phyloP scores from a whole-genome alignment of 2,888 invertebrate genomes.

The Hydrotaea cyrtoneurina region DNA sequence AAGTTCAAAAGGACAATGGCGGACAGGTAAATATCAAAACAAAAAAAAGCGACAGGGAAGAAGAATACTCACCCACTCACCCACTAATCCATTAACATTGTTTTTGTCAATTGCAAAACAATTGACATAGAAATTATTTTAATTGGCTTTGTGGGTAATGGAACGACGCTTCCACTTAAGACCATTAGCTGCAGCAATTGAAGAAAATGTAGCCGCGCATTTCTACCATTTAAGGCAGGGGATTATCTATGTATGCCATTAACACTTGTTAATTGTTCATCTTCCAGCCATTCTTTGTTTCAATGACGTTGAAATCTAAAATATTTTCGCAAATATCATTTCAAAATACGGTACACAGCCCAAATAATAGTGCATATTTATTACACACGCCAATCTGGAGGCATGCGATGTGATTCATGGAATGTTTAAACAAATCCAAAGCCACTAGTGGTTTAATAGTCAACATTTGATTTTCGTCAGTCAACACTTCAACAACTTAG shows the following conservation, averaged over 20 bases:
- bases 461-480: constrained; percentile 54
- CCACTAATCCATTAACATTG: constrained; percentile 17
- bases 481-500: constrained; percentile 32
- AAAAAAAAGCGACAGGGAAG: background rate
- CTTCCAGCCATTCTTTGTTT: too few species aligned
- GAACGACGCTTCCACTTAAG: background rate
- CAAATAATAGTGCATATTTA: background rate
- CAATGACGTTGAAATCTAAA: background rate
- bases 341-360: background rate
- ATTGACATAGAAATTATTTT: constrained; percentile 18
- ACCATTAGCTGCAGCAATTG: background rate
- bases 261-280: background rate
- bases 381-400: background rate
- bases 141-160: constrained; percentile 13
- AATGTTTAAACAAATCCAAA: background rate
- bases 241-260: background rate
- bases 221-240: background rate
- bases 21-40: constrained; percentile 76
- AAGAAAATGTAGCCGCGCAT: background rate
- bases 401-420: background rate
- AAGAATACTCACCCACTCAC: too few species aligned
- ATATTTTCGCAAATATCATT: background rate
- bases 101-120: background rate
- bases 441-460: constrained; percentile 32
- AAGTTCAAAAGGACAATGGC: constrained; percentile 81